These are phyloP conservation scores for Chionis minor DNA, from an alignment of 2,113 vertebrate genomes.

Conservation along the genomic window DNA sequence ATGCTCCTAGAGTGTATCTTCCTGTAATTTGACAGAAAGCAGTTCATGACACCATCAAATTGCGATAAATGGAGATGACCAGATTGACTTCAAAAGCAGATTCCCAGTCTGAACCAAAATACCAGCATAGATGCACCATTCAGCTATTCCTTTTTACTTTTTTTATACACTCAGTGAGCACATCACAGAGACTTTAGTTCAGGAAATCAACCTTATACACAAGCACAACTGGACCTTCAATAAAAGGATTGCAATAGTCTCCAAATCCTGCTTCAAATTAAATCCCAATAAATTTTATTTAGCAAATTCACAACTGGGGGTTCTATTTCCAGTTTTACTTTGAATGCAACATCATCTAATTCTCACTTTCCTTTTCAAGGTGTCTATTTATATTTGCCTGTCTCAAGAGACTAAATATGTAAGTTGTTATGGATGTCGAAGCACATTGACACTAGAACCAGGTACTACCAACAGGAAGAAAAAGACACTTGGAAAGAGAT, in stretches of 20 bases:
- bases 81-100: background rate
- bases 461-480: background rate
- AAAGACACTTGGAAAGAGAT: background rate
- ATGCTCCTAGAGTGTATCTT: background rate
- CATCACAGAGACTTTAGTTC: no score
- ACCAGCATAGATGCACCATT: background rate
- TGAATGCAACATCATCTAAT: background rate
- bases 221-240: no score
- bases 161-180: background rate
- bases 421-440: background rate
- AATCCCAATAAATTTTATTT: background rate
- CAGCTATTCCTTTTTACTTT: background rate
- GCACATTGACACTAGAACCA: accelerated
- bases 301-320: background rate
- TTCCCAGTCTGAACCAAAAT: background rate
- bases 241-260: background rate
- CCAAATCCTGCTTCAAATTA: background rate
- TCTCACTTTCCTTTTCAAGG: background rate
- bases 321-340: background rate
- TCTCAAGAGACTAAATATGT: background rate
- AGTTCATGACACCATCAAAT: background rate
- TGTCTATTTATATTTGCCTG: background rate
- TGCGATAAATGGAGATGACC: background rate
- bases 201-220: no score
- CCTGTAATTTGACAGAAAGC: background rate